Conservation (phyloP, 2,888 invertebrate genomes). For the Neoitamus cyanurus region DNA sequence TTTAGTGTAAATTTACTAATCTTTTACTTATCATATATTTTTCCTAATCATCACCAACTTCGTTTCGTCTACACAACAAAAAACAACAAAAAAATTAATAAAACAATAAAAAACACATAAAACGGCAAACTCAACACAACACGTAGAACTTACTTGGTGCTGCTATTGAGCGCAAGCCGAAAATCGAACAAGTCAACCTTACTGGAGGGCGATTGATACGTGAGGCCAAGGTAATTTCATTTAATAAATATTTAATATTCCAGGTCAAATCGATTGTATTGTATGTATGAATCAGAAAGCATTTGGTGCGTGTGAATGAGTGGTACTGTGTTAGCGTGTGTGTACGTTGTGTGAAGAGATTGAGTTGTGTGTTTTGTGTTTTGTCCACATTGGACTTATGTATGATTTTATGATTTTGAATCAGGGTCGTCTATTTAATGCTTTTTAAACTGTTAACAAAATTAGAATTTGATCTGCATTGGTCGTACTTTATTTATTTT, state of each 20-base stretch:
- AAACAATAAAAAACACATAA: constrained; percentile 41
- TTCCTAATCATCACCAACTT: constrained; percentile 29
- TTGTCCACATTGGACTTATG: not conserved
- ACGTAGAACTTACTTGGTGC: constrained; percentile 89
- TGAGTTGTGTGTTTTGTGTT: not conserved
- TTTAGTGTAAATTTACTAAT: constrained; percentile 50
- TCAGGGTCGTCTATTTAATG: constrained; percentile 50
- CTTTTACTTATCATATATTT: constrained; percentile 45
- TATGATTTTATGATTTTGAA: not conserved
- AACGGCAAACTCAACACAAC: constrained; percentile 2
- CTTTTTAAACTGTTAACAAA: constrained; percentile 49
- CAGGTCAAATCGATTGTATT: not conserved
- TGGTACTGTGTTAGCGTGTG: not conserved
- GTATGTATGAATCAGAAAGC: not conserved
- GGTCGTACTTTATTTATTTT: constrained; percentile 3
- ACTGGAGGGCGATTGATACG: constrained; percentile 95
- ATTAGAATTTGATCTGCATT: constrained; percentile 19
- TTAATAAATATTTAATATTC: constrained; percentile 29
- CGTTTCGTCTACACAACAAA: constrained; percentile 4
- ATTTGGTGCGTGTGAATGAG: not conserved
- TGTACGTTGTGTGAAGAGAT: not conserved
- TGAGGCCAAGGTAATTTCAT: constrained; percentile 91
- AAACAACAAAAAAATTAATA: constrained; percentile 30
- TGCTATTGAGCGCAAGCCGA: constrained; percentile 91
- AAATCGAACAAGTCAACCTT: constrained; percentile 94